Conservation (phyloP, 2,113 vertebrate genomes). For the Acrocephalus kingi region DNA sequence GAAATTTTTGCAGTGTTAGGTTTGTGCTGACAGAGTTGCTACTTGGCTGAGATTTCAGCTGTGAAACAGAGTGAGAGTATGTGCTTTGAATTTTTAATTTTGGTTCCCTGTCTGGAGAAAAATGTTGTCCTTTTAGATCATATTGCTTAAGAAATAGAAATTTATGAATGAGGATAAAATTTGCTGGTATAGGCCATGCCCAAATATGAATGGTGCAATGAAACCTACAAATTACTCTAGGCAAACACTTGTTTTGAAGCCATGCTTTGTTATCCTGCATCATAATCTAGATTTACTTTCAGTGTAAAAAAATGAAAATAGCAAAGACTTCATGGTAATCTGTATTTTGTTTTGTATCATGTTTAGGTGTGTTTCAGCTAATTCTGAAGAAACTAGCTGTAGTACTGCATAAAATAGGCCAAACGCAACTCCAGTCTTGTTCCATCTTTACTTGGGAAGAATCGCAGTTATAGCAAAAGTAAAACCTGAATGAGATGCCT, state of each 20-base stretch:
- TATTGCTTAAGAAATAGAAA: not conserved
- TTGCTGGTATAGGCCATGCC: not conserved
- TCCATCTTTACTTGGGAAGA: not conserved
- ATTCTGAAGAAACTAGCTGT: not conserved
- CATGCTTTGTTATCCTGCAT: not conserved
- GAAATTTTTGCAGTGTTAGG: not conserved
- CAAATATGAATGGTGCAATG: not conserved
- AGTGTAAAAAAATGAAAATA: not conserved
- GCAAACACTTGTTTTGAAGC: not conserved
- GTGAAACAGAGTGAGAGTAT: not conserved
- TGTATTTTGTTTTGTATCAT: not conserved
- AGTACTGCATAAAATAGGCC: not conserved
- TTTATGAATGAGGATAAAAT: not conserved
- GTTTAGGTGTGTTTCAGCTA: not conserved
- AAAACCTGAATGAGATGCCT: not conserved
- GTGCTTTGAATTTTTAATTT: conserved; percentile 21
- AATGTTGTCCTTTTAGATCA: not conserved
- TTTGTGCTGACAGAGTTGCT: conserved; percentile 10
- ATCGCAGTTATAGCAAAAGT: not conserved
- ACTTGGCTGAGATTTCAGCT: not conserved
- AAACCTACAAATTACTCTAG: not conserved
- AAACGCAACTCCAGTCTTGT: not conserved
- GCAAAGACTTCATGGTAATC: not conserved
- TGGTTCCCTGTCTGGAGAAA: not conserved
- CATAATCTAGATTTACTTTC: not conserved